Evolutionary conservation across 1,140 invertebrate species (phyloP), one percentile per base, ranked within the genome.

Genomic region (Zaprionus kolodkinae): DNA sequence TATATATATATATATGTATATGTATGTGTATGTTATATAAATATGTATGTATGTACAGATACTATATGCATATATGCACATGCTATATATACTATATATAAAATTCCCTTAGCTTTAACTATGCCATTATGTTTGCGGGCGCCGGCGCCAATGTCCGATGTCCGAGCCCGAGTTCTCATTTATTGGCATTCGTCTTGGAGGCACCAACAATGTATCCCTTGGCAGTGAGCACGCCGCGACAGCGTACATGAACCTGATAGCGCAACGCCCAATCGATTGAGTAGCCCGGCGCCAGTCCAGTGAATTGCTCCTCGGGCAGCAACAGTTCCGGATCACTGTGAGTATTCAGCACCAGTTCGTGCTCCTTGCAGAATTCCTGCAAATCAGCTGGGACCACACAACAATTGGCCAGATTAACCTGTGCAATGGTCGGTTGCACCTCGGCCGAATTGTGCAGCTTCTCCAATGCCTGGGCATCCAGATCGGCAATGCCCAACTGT

Each of bases 341-440:
- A 0, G 98, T 99, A 6, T 99, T 94, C 21, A 99, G 93, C 87
- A 99, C 98, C 56, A 99, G 96, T 80, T 98, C 96, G 86, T 98
- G 96, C 78, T 97, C 95, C 88, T 96, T 97, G 63, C 98, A 97
- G 94, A 98, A 99, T 61, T 95, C 94, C 91, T 97, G 96, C 65
- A 99, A 94, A 11, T 96, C 96, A 21, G 96, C 96, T 12, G 98
- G 98, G 68, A 99, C 98, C 4, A 99, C 96, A 94, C 99, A 99
- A 93, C 98, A 99, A 3, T 96, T 96, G 1, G 97, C 96, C 56
- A 99, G 94, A 94, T 98, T 99, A 71, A 99, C 98, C 94, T 99
- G 98, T 74, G 99, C 96, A 66, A 99, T 98, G 75, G 95, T 95
- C 15, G 98, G 98, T 82, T 97, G 97, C 1, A 98, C 96, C 74